Conservation (phyloP, 2,888 invertebrate species). For the Polyploca ridens region DNA sequence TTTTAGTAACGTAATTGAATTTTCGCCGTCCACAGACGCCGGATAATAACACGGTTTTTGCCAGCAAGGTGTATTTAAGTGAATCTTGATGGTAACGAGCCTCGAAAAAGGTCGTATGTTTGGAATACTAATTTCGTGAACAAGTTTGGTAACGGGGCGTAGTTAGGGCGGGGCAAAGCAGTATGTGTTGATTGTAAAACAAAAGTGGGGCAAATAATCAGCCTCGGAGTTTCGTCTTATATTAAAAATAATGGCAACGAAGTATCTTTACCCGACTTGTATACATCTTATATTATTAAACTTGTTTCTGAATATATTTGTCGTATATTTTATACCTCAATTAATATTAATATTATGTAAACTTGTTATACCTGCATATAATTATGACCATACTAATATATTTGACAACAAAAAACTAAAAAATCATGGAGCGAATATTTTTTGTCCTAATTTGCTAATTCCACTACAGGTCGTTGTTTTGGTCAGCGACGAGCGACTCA, state of each 20-base stretch:
- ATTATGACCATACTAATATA: too few relatives aligned
- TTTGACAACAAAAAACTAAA: too few relatives aligned
- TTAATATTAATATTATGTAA: neutral
- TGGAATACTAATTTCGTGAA: slow-evolving; percentile 4
- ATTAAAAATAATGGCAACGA: neutral
- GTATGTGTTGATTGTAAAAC: neutral
- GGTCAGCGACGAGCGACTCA: too few relatives aligned
- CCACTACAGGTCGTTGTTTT: too few relatives aligned
- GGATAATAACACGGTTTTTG: slow-evolving; percentile 14
- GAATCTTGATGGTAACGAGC: slow-evolving; percentile 17
- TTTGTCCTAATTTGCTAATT: too few relatives aligned
- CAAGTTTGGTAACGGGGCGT: neutral
- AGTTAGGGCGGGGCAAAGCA: neutral
- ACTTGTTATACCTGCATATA: neutral
- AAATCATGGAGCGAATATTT: too few relatives aligned
- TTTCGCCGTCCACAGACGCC: slow-evolving; percentile 1
- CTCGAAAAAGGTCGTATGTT: slow-evolving; percentile 1
- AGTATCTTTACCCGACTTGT: neutral
- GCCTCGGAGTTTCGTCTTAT: too few relatives aligned
- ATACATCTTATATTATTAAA: neutral
- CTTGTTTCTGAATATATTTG: neutral
- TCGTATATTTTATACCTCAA: neutral
- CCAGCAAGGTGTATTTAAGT: slow-evolving; percentile 17
- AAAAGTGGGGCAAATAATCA: neutral
- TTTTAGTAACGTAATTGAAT: slow-evolving; percentile 8